Base-by-base conservation (phyloP, 2,113 vertebrate genomes). In the Microcebus ravelobensis region DNA sequence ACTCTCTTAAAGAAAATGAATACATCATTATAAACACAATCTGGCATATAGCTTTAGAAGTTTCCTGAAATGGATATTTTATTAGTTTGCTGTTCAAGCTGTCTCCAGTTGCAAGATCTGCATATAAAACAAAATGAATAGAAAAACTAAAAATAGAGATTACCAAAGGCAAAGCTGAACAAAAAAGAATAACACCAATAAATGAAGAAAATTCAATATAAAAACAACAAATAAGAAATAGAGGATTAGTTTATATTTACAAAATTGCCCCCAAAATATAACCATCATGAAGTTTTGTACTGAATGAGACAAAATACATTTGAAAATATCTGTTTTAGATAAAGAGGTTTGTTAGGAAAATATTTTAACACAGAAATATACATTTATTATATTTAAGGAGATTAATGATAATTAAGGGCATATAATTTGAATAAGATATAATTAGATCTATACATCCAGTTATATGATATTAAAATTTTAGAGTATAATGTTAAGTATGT, bases 41-140 rank as follows among this genome's bases (percentile, higher is more conserved):
- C 34, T 80, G 12, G 59, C 29, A 70, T 39, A 86, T 7, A 68
- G 39, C 11, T 88, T 81, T 85, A 13, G 21, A 80, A 92, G 3
- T 1, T 70, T 87, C 45, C n/a, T 87, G 17, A 91, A 77, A 36
- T 17, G 63, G 73, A 18, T 39, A 85, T 73, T 92, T 90, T 86
- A 77, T 80, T 90, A 93, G 59, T 93, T 79, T 96, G 31, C 34
- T 89, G 15, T 89, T 88, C 71, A 80, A 92, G 7, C 39, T 85
- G 3, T 42, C 55, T 89, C 13, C 31, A 67, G 36, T 36, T 39
- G 57, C 3, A 85, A 48, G 8, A 59, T 48, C 61, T 80, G 45
- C 18, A 65, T 48, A 74, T 89, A 80, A 96, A 85, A 68, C 13
- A 92, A 87, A 95, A 87, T 85, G 23, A 92, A 76, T 39, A 70